These are phyloP conservation scores for Pimephales promelas DNA, from an alignment of 2,113 vertebrate genomes.

Conservation along the genomic window DNA sequence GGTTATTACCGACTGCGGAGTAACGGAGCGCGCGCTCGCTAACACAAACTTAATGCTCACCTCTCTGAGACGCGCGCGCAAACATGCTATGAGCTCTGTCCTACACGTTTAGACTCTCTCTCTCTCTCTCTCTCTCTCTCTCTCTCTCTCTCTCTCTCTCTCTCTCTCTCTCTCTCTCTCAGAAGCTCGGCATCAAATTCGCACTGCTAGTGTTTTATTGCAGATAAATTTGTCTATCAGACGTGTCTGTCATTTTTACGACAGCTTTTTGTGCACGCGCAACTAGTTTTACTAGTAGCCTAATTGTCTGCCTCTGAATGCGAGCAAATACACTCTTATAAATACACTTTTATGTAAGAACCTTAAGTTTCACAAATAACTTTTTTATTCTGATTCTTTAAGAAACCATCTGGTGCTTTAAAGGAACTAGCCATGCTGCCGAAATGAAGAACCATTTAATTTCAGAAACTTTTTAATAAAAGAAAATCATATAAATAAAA, in stretches of 20 bases:
- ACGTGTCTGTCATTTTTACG: background rate
- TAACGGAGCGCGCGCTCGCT: constrained; percentile 61
- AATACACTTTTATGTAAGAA: background rate
- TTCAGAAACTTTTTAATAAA: background rate
- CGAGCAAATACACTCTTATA: background rate
- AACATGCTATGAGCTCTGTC: constrained; percentile 28
- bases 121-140: constrained; percentile 31
- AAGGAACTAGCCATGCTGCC: background rate
- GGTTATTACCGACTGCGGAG: constrained; percentile 78
- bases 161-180: too few relatives aligned
- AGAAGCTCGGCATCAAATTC: background rate
- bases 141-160: background rate
- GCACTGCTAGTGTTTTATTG: background rate
- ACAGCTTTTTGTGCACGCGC: background rate
- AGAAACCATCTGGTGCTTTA: background rate
- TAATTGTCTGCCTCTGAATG: background rate
- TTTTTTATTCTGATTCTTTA: background rate
- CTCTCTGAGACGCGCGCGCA: constrained; percentile 47
- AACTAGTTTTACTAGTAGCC: background rate
- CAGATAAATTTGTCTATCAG: too few relatives aligned
- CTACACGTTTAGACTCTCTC: constrained; percentile 17
- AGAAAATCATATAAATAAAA: background rate
- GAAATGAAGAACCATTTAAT: too few relatives aligned
- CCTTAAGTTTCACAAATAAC: background rate
- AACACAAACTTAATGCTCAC: constrained; percentile 60